These are phyloP conservation scores for Pempheris klunzingeri DNA, from an alignment of 2,797 vertebrate genomes.

Conservation along the genomic window DNA sequence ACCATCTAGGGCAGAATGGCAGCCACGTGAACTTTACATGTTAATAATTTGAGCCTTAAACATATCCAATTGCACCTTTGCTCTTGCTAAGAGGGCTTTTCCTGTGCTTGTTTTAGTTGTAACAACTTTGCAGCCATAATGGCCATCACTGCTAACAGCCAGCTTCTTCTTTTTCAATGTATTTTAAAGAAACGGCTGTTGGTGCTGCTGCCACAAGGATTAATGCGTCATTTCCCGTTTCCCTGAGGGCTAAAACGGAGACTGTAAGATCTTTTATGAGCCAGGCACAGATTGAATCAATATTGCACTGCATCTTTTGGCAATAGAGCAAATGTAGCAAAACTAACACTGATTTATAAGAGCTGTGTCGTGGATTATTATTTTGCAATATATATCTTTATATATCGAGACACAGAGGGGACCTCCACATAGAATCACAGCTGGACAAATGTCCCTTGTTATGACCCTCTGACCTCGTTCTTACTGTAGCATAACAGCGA, in stretches of 20 bases:
- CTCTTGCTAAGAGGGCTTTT: background rate
- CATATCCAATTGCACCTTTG: background rate
- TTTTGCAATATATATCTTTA: conserved; percentile 16
- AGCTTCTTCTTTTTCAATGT: background rate
- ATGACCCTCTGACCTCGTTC: conserved; percentile 31
- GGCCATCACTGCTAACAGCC: background rate
- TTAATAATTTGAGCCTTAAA: background rate
- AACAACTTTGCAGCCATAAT: background rate
- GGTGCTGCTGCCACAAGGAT: conserved; percentile 8
- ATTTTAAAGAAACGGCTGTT: conserved; percentile 26
- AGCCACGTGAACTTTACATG: background rate
- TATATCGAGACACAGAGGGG: conserved; percentile 2
- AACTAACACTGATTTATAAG: conserved; percentile 11
- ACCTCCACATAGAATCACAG: background rate
- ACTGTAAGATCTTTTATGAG: conserved; percentile 33
- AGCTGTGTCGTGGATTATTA: background rate
- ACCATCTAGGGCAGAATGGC: background rate
- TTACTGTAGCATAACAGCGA: conserved; percentile 33
- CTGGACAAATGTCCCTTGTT: background rate
- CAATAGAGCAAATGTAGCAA: conserved; percentile 37
- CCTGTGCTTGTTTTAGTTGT: background rate
- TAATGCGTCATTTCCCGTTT: conserved; percentile 29
- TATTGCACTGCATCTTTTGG: conserved; percentile 11
- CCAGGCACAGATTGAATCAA: conserved; percentile 32
- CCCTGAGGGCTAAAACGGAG: conserved; percentile 18